phyloP scores from a whole-genome alignment of 1,140 invertebrate genomes.

The Monomorium pharaonis region DNA sequence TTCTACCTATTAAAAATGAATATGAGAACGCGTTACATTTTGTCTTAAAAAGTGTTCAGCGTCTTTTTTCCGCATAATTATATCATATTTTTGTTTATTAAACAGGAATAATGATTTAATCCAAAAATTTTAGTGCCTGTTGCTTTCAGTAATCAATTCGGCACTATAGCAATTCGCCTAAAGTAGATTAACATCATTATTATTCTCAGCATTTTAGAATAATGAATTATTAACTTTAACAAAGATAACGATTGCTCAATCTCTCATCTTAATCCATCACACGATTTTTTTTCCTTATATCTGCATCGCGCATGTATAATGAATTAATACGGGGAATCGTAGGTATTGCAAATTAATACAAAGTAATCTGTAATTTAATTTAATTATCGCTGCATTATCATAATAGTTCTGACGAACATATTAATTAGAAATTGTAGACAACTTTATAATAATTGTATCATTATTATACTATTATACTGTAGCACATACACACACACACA shows the following conservation, averaged over 20 bases:
- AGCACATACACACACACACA: too few species aligned
- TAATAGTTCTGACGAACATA: neutral
- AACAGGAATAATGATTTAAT: neutral
- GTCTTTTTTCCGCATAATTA: neutral
- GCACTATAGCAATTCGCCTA: neutral
- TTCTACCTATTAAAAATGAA: neutral
- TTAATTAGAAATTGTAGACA: neutral
- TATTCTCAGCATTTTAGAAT: neutral
- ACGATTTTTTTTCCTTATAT: conserved; percentile 17
- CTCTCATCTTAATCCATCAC: neutral
- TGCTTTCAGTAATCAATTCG: neutral
- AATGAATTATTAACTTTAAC: conserved; percentile 13
- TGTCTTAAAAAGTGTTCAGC: neutral
- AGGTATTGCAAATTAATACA: conserved; percentile 14
- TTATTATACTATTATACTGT: neutral
- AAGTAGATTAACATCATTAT: neutral
- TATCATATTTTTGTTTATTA: neutral
- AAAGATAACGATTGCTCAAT: neutral
- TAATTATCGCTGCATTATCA: neutral
- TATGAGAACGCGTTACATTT: neutral
- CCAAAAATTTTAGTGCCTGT: neutral
- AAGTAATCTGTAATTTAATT: conserved; percentile 44
- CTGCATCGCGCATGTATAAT: neutral
- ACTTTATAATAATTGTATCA: neutral
- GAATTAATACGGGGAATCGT: neutral